A percentile compares a stretch with the other conserved stretches of the same genome.
phyloP scores from a whole-genome alignment of 2,888 invertebrate species.

The Drosophila koepferae region DNA sequence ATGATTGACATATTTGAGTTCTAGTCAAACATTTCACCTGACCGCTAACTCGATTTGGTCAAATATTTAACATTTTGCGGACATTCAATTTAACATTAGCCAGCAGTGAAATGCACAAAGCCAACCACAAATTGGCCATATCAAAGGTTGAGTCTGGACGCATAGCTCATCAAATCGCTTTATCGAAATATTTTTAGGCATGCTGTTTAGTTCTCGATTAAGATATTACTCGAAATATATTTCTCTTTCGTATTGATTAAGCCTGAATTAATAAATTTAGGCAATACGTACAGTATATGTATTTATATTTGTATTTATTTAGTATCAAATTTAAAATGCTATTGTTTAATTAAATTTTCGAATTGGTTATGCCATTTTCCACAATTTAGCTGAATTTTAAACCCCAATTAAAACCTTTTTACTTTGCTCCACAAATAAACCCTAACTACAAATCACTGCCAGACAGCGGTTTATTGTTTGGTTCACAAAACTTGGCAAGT shows the following conservation, averaged over 20 bases:
- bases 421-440: neutral
- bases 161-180: neutral
- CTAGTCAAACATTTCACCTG: neutral
- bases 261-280: too few relatives aligned
- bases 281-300: too few relatives aligned
- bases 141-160: too few relatives aligned
- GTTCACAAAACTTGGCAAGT: constrained; percentile 18
- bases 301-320: too few relatives aligned
- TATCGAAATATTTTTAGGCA: neutral
- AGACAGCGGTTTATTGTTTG: constrained; percentile 18
- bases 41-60: constrained; percentile 30
- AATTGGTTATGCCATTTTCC: neutral
- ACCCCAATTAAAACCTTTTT: neutral
- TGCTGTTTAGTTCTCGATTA: neutral
- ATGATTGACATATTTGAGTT: neutral
- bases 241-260: too few relatives aligned
- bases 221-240: too few relatives aligned
- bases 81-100: constrained; percentile 8
- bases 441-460: neutral
- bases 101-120: constrained; percentile 16
- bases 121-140: constrained; percentile 22
- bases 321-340: too few relatives aligned
- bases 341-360: too few relatives aligned
- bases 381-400: neutral
- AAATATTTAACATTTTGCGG: constrained; percentile 39